Percentiles rank a stretch among this genome's conserved stretches.
phyloP scores from a whole-genome alignment of 2,888 invertebrate species.

The Meiosimyza decipiens region DNA sequence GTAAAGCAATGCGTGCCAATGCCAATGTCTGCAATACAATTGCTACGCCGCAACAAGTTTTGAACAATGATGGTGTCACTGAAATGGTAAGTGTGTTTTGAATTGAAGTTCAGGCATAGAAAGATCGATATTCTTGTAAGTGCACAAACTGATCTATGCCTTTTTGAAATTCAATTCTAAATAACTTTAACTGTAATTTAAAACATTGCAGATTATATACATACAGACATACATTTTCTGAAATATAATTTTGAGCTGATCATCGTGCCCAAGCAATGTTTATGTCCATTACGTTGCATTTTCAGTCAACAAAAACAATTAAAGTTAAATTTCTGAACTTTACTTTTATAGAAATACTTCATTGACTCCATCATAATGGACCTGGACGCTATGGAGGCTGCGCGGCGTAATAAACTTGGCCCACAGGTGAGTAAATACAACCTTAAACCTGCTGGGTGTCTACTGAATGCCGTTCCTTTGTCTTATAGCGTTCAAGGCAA shows the following conservation, averaged over 20 bases:
- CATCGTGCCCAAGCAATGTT: no score
- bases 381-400: slow-evolving; percentile 57
- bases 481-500: background rate
- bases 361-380: slow-evolving; percentile 59
- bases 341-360: slow-evolving; percentile 55
- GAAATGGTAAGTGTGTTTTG: slow-evolving; percentile 42
- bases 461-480: no score
- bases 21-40: slow-evolving; percentile 47
- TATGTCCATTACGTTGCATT: background rate
- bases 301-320: background rate
- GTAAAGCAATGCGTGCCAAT: slow-evolving; percentile 45
- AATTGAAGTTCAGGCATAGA: no score
- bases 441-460: background rate
- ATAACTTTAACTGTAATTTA: no score
- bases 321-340: background rate
- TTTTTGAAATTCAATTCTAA: no score
- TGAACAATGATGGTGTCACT: slow-evolving; percentile 1
- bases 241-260: no score
- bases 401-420: slow-evolving; percentile 47
- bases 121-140: no score
- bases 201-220: no score
- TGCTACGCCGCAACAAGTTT: slow-evolving; percentile 37
- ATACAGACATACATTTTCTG: no score
- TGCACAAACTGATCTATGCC: no score
- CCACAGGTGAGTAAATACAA: slow-evolving; percentile 45